Evolutionary conservation across 2,797 vertebrate species (phyloP).

Genomic region (Epinephelus coioides): DNA sequence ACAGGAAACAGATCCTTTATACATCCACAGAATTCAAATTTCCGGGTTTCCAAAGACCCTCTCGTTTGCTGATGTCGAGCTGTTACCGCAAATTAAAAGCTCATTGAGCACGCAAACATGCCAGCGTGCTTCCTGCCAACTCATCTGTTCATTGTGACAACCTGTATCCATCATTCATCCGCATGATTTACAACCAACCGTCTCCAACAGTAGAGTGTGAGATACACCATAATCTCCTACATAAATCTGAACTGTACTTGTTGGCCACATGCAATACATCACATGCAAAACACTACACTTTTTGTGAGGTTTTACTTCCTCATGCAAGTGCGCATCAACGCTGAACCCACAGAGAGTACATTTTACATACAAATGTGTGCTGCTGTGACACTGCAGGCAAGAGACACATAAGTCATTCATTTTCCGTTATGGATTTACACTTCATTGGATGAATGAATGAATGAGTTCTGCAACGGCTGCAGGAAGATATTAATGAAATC

Average conservation of each 20-base stretch:
- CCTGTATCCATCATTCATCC: constrained; percentile 77
- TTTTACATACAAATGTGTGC: constrained; percentile 15
- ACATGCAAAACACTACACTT: constrained; percentile 1
- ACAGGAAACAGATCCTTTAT: constrained; percentile 20
- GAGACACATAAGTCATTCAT: constrained; percentile 18
- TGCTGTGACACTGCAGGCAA: constrained; percentile 28
- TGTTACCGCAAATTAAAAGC: constrained; percentile 80
- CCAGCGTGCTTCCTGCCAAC: constrained; percentile 68
- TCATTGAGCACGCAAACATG: constrained; percentile 67
- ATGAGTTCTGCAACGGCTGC: background rate
- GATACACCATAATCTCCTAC: constrained; percentile 39
- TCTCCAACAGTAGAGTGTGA: constrained; percentile 37
- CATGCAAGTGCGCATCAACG: background rate
- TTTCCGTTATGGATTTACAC: constrained; percentile 36
- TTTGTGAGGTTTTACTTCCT: constrained; percentile 16
- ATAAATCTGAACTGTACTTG: constrained; percentile 44
- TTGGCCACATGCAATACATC: constrained; percentile 22
- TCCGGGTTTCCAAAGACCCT: constrained; percentile 54
- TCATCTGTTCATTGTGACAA: constrained; percentile 79
- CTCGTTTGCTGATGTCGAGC: constrained; percentile 66
- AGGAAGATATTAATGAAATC: constrained; percentile 50
- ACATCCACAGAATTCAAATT: constrained; percentile 35
- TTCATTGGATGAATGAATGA: constrained; percentile 26
- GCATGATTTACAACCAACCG: constrained; percentile 55
- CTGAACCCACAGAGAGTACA: background rate